Evolutionary conservation across 2,113 vertebrate genomes (phyloP).

Genomic region (Neodon shergylaensis): DNA sequence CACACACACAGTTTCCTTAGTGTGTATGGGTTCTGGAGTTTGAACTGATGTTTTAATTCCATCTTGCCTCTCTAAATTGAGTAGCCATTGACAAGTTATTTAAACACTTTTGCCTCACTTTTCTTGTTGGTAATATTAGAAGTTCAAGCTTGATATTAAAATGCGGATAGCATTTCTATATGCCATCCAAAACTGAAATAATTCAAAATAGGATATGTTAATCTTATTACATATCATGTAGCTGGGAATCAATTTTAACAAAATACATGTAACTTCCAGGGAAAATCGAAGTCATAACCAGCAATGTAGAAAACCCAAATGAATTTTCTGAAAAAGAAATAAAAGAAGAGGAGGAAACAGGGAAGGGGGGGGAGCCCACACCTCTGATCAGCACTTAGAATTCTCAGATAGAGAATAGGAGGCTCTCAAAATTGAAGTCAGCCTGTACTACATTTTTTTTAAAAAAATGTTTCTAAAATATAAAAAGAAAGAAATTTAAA

Average conservation of each 20-base stretch:
- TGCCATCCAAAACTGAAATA: neutral
- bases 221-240: neutral
- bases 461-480: neutral
- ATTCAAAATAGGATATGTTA: neutral
- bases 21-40: neutral
- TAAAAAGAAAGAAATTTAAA: neutral
- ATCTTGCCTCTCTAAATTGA: neutral
- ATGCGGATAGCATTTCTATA: neutral
- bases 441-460: neutral
- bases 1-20: neutral
- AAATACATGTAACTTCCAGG: conserved; percentile 38
- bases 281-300: neutral
- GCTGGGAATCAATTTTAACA: conserved; percentile 24
- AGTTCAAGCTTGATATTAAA: neutral
- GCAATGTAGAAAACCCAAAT: conserved; percentile 7
- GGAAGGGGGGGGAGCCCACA: too few species aligned
- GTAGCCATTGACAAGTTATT: too few species aligned
- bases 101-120: too few species aligned
- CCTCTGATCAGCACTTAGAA: neutral
- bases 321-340: conserved; percentile 9
- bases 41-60: neutral
- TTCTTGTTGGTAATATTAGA: too few species aligned
- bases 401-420: neutral
- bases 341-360: neutral
- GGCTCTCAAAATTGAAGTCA: neutral